These are phyloP conservation scores for Epistrophe grossulariae DNA, from an alignment of 2,888 invertebrate species.

Conservation along the genomic window DNA sequence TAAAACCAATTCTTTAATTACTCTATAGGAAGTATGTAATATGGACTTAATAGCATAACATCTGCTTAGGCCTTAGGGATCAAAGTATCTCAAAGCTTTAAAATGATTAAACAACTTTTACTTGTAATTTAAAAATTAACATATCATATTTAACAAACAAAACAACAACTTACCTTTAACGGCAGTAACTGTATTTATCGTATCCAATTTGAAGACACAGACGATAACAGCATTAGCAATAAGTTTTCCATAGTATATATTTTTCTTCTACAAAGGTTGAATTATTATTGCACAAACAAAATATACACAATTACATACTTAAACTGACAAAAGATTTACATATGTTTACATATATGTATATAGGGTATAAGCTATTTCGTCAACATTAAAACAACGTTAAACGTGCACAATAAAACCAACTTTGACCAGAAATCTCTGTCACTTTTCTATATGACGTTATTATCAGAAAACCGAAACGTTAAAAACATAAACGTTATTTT, in stretches of 20 bases:
- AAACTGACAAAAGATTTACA: neutral
- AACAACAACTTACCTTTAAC: conserved; percentile 53
- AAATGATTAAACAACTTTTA: neutral
- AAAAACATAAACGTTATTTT: conserved; percentile 12
- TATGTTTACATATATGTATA: too few relatives aligned
- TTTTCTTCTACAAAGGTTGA: neutral
- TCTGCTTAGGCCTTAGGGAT: too few relatives aligned
- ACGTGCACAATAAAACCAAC: neutral
- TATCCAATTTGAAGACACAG: conserved; percentile 54
- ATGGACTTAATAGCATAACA: neutral
- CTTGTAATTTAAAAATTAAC: neutral
- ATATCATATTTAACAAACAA: neutral
- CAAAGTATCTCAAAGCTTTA: neutral
- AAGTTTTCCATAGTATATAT: neutral
- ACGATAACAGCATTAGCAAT: conserved; percentile 9
- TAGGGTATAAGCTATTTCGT: neutral
- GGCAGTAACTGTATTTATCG: conserved; percentile 26
- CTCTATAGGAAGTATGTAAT: too few relatives aligned
- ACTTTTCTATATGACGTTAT: conserved; percentile 19
- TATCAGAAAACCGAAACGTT: neutral
- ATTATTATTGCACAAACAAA: neutral
- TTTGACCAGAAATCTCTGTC: conserved; percentile 14
- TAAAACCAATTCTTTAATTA: neutral
- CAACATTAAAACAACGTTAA: conserved; percentile 1
- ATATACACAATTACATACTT: neutral